These are phyloP conservation scores for Syngnathus scovelli DNA, from an alignment of 2,113 vertebrate genomes.

Conservation along the genomic window DNA sequence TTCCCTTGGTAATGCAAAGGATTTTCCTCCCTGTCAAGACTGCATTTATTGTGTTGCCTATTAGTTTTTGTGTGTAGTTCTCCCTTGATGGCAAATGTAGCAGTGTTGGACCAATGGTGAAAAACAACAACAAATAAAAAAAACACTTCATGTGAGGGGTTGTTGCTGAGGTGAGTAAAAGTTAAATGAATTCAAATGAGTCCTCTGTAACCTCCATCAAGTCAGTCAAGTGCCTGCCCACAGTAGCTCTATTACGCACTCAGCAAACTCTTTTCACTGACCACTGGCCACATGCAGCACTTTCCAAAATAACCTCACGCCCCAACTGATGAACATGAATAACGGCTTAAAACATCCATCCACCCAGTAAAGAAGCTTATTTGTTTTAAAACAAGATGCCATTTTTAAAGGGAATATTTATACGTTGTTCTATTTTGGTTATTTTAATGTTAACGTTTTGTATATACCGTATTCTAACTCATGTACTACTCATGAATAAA, in stretches of 20 bases:
- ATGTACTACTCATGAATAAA: constrained; percentile 64
- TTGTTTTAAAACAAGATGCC: constrained; percentile 22
- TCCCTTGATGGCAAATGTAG: constrained; percentile 6
- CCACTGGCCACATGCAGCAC: constrained; percentile 34
- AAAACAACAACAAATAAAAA: neutral
- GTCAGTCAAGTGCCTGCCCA: neutral
- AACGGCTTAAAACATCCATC: constrained; percentile 19
- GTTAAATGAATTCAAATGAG: neutral
- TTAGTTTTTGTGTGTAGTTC: constrained; percentile 2
- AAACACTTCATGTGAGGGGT: neutral
- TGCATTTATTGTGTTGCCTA: neutral
- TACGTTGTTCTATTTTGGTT: constrained; percentile 49
- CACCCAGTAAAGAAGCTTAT: constrained; percentile 4
- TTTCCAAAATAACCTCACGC: constrained; percentile 54
- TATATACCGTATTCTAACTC: constrained; percentile 61
- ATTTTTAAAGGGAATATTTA: constrained; percentile 30
- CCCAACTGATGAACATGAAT: constrained; percentile 36
- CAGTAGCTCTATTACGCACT: neutral
- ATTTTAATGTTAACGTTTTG: constrained; percentile 56
- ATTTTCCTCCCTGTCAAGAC: constrained; percentile 9
- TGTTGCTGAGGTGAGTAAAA: constrained; percentile 1
- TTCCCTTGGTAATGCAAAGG: neutral
- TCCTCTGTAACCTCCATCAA: neutral
- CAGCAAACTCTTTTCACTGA: constrained; percentile 37
- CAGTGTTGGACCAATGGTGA: neutral